Evolutionary conservation across 1,140 invertebrate species (phyloP), one percentile per base, ranked within the genome.

Genomic region (Ditylenchus dipsaci): DNA sequence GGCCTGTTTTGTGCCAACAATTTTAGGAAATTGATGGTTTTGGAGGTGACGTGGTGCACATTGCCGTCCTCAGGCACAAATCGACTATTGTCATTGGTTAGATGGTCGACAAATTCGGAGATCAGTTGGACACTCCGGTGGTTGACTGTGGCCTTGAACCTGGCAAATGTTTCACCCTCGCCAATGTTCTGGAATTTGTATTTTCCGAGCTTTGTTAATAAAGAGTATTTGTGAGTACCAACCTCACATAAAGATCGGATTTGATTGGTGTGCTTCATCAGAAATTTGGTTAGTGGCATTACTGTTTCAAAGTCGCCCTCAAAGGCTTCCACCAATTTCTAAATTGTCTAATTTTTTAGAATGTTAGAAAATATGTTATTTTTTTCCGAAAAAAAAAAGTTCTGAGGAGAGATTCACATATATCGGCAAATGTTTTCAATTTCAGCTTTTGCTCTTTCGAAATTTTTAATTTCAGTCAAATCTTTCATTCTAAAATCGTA

Each of bases 21-120:
- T 49, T 78, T 76, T 17, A 76, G 65, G 11, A 76, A 66, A 47
- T 78, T 76, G 13, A 76, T 61, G 11, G 75, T 71, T 38, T 65
- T 56, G 57, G 69, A 58, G 62, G 69, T 49, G 3, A 70, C 23
- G 47, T 69, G 56, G 5, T 74, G 42, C 29, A 75, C 72, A 60
- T 76, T 76, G 26, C 75, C 75, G 64, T 76, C 75, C 43, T 68
- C 53, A 0, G 75, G 75, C 21, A 76, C 73, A 56, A 75, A 76
- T 29, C 75, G 74, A 15, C 61, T 74, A 26, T 75, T 67, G 30
- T 77, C 75, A 13, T 76, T 79, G 1, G 73, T 42, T 9, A 76
- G 59, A 8, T 58, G 56, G 15, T 65, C 67, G 15, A 79, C 29
- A 29, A 73, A 79, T 49, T 78, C 66, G 19, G 45, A 49, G 62